Base-by-base conservation (phyloP, 2,888 invertebrate genomes). In the Alsophila aescularia region DNA sequence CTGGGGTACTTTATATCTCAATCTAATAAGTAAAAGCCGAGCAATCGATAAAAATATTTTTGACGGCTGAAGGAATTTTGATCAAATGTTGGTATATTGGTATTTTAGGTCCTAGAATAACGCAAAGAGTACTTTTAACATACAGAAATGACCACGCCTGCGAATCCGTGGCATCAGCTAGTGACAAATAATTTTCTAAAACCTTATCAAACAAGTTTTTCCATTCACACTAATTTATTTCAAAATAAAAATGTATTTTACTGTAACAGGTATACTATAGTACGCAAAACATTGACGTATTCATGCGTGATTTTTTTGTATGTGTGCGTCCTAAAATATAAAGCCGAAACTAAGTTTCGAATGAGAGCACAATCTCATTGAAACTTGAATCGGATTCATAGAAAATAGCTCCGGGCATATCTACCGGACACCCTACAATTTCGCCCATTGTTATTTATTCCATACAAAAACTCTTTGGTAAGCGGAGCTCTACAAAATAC, bases 401-500 rank as follows among this genome's bases (percentile, higher is more conserved):
- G 72, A 69, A 69, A 64, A 73, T 70, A 76, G 75, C 68, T 70
- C 66, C 66, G 62, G 69, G 69, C 73, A 65, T 64, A 70, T 73
- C 70, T 67, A 79, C 66, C 66, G 66, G 75, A 81, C 75, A 81
- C 72, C 74, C 70, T 65, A 72, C 70, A 74, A 76, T 77, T 76
- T 72, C 64, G 71, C 67, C 75, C 73, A 77, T 77, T 77, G 75
- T 78, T 79, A 72, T 80, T 78, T 73, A 75, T 67, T 67, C 67
- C 67, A 60, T 67, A 76, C 73, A 76, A 68, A 73, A 70, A 72
- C 67, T 67, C 72, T 77, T 76, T 73, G 70, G 76, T 77, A 82
- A 84, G 74, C 72, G 77, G 79, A 85, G 78, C 81, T 72, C 74
- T 66, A 69, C 71, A 72, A 78, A 85, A 82, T 81, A 77, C 81